Percentiles rank a stretch among this genome's conserved stretches.
These are phyloP conservation scores for Ctenodactylus gundi DNA, from an alignment of 2,113 vertebrate species.

Conservation along the genomic window DNA sequence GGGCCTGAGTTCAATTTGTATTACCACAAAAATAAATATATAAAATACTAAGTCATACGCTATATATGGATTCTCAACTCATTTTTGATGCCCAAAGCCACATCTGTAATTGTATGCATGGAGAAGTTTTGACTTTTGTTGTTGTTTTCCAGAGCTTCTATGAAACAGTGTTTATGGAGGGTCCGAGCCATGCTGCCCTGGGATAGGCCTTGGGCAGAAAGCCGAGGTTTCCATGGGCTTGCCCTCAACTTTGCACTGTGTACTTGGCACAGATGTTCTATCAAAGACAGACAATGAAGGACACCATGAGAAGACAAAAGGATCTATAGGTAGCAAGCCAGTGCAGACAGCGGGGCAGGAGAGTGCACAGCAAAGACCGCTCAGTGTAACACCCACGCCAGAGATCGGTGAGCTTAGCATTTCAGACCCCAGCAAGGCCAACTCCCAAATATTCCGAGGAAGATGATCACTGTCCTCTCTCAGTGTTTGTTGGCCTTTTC, in stretches of 20 bases:
- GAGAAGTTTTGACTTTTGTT: background rate
- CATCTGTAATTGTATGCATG: background rate
- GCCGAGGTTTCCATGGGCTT: background rate
- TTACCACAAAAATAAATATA: too few species aligned
- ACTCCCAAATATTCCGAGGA: background rate
- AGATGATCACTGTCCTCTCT: background rate
- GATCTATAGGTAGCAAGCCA: background rate
- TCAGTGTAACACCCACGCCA: background rate
- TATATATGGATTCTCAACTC: background rate
- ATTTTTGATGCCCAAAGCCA: background rate
- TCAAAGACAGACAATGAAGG: background rate
- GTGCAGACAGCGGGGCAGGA: background rate
- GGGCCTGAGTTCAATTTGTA: background rate
- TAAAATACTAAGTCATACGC: too few species aligned
- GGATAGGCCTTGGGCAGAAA: background rate
- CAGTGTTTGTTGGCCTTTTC: background rate
- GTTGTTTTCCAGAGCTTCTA: background rate
- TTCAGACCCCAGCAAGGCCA: background rate
- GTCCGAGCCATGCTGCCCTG: background rate
- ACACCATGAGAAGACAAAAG: background rate
- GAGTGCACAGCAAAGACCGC: background rate
- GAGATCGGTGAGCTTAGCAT: background rate
- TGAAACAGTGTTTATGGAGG: background rate
- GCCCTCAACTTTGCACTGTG: background rate
- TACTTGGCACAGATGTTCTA: background rate